Evolutionary conservation across 2,888 invertebrate species (phyloP).

Genomic region (Scaptomyza flava): DNA sequence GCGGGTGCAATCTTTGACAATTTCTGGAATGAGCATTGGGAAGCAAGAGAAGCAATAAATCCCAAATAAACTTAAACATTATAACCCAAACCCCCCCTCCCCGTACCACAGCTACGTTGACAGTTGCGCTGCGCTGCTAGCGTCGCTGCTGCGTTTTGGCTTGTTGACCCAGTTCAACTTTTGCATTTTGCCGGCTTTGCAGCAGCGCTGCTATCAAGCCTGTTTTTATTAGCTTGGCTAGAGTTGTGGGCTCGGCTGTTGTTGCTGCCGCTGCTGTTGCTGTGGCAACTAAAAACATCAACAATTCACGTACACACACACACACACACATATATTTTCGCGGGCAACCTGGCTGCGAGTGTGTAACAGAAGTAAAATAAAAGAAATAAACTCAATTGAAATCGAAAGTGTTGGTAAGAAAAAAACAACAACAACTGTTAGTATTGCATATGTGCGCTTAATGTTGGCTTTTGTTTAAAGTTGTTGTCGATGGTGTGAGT

Average conservation of each 20-base stretch:
- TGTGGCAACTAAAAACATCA: slow-evolving; percentile 43
- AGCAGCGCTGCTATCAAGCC: slow-evolving; percentile 52
- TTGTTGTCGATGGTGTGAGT: slow-evolving; percentile 6
- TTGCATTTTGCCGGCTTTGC: slow-evolving; percentile 82
- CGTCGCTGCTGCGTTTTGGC: slow-evolving; percentile 71
- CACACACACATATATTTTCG: slow-evolving; percentile 58
- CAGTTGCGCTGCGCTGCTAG: slow-evolving; percentile 30
- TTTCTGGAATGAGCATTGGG: slow-evolving; percentile 26
- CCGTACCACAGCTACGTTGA: slow-evolving; percentile 35
- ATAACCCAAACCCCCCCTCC: neutral
- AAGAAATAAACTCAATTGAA: slow-evolving; percentile 77
- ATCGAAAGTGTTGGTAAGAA: slow-evolving; percentile 75
- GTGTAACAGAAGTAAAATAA: too few species aligned
- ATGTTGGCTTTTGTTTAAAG: slow-evolving; percentile 41
- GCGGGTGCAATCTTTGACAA: neutral
- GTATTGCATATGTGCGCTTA: slow-evolving; percentile 52
- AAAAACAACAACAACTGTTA: slow-evolving; percentile 42
- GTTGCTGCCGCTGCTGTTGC: slow-evolving; percentile 19
- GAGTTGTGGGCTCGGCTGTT: slow-evolving; percentile 55
- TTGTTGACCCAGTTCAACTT: slow-evolving; percentile 83
- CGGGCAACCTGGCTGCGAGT: slow-evolving; percentile 66
- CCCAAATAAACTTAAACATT: neutral
- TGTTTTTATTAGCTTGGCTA: slow-evolving; percentile 78
- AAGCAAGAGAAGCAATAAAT: slow-evolving; percentile 7
- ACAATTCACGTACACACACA: slow-evolving; percentile 21